phyloP scores from a whole-genome alignment of 2,113 vertebrate genomes.

The Mobula hypostoma region DNA sequence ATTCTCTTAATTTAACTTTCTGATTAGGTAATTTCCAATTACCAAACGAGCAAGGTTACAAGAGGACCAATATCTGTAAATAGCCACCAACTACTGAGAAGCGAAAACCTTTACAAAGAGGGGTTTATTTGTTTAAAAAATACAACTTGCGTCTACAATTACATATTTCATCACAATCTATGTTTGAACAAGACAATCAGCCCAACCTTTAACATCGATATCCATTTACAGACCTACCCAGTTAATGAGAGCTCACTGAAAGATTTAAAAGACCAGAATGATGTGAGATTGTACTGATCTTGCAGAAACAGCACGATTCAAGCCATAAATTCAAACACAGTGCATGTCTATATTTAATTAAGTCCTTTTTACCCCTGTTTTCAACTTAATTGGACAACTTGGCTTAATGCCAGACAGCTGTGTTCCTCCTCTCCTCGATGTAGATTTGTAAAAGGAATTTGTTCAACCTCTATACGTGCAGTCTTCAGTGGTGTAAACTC shows the following conservation, averaged over 20 bases:
- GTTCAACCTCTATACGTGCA: slow-evolving; percentile 22
- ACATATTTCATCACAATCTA: slow-evolving; percentile 33
- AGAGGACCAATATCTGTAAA: background rate
- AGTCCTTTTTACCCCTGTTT: background rate
- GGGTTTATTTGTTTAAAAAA: slow-evolving; percentile 37
- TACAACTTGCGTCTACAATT: slow-evolving; percentile 9
- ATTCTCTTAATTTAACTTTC: background rate
- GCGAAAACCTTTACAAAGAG: slow-evolving; percentile 29
- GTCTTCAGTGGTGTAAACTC: background rate
- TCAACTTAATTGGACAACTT: slow-evolving; percentile 14
- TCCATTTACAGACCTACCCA: slow-evolving; percentile 8
- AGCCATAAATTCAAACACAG: slow-evolving; percentile 30
- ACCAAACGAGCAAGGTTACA: background rate
- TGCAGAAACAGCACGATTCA: slow-evolving; percentile 17
- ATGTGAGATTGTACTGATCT: background rate
- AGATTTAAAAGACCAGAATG: slow-evolving; percentile 13
- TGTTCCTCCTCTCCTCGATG: background rate
- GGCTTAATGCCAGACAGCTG: background rate
- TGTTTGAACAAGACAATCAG: slow-evolving; percentile 7
- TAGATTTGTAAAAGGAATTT: background rate
- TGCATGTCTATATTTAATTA: slow-evolving; percentile 20
- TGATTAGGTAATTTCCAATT: background rate
- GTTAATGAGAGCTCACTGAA: slow-evolving; percentile 35
- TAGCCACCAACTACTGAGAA: background rate
- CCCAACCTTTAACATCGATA: background rate